Percentiles rank a stretch among this genome's conserved stretches.
These are phyloP conservation scores for Fringilla coelebs DNA, from an alignment of 2,797 vertebrate species.

Conservation along the genomic window DNA sequence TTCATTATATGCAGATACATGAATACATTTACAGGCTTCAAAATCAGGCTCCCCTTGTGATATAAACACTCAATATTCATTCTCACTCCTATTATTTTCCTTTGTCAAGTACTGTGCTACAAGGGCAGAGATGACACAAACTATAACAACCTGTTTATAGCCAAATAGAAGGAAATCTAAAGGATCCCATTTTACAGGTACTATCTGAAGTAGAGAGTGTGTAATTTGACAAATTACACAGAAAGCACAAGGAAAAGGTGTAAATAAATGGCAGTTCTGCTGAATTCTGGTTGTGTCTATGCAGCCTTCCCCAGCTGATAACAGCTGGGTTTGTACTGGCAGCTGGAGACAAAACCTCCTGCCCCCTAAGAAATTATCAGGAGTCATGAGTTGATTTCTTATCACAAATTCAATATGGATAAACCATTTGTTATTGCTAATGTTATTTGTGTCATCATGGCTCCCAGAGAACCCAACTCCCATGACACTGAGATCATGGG, in stretches of 20 bases:
- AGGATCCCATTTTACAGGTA: neutral
- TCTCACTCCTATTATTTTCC: neutral
- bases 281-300: neutral
- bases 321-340: neutral
- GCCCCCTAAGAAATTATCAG: neutral
- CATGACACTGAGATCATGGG: conserved; percentile 71
- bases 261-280: neutral
- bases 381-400: neutral
- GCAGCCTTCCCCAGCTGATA: neutral
- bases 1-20: neutral
- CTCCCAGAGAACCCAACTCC: conserved; percentile 48
- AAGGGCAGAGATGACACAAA: neutral
- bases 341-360: neutral
- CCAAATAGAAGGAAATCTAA: neutral
- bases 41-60: neutral
- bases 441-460: neutral
- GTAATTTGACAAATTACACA: neutral
- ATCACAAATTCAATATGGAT: conserved; percentile 1
- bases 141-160: neutral
- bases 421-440: neutral
- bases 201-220: neutral
- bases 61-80: neutral
- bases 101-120: neutral
- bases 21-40: neutral
- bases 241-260: neutral